A percentile compares a stretch with the other conserved stretches of the same genome.
These are phyloP conservation scores for Ascidia mentula DNA, from an alignment of 23 tunicate species.

Conservation along the genomic window DNA sequence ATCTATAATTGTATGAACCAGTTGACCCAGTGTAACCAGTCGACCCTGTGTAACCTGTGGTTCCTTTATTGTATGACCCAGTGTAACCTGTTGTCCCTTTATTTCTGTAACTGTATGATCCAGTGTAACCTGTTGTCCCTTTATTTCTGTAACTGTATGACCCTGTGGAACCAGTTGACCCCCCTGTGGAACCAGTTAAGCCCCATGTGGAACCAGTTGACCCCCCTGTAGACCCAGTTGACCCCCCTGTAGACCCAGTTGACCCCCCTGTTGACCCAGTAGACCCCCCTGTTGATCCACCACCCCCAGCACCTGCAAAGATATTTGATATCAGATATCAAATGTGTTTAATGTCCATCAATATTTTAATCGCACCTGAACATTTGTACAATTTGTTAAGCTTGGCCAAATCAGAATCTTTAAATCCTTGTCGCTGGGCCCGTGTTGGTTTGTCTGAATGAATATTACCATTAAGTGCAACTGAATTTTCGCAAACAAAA, in stretches of 20 bases:
- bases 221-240: neutral
- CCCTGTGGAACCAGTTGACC: neutral
- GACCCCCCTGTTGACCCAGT: neutral
- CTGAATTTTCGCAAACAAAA: no score
- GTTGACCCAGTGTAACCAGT: conserved; percentile 5
- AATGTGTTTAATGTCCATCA: no score
- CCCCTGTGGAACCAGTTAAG: neutral
- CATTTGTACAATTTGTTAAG: neutral
- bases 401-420: neutral
- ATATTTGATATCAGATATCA: no score
- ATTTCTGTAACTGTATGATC: no score
- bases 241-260: neutral
- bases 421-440: neutral
- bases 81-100: neutral
- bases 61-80: neutral
- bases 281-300: neutral
- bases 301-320: neutral
- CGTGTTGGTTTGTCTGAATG: neutral
- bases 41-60: neutral
- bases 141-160: neutral
- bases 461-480: no score
- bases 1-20: no score
- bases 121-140: conserved; percentile 5
- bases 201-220: neutral
- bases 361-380: neutral